Base-by-base conservation (phyloP, 1,140 invertebrate genomes). In the Musca vetustissima region DNA sequence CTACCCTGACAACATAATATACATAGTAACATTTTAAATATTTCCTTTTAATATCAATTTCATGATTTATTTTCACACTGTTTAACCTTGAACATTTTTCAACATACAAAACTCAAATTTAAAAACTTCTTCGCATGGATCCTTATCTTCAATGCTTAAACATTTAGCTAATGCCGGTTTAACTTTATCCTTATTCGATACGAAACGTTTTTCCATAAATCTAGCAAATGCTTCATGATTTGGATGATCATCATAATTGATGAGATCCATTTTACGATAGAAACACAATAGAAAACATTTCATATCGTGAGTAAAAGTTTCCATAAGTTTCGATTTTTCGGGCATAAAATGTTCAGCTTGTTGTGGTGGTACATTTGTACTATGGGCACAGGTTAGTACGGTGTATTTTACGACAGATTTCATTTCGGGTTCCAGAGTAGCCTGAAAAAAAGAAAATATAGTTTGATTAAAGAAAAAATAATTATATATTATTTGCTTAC, bases 271-370 rank as follows among this genome's bases (percentile, higher is more conserved):
- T 21, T 61, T 43, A 3, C 36, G 17, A 36, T 61, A 43, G 8
- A 19, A 61, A 19, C 57, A 61, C 32, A 36, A 9, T 7, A 61
- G 19, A 28, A 61, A 61, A 61, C 57, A 61, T 19, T 61, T 17
- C 6, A 61, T 17, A 19, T 61, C 21, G 1, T 61, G 28, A 2
- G 57, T 36, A 19, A 9, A n/a, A 9, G 36, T 32, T 2, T 36
- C 36, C 9, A 36, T 13, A 11, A 9, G 6, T 8, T 7, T 36
- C 19, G 28, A 9, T 9, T 13, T 21, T 43, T 36, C 7, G 2
- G 28, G 6, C 32, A 61, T 43, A 43, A 61, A 36, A 19, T 32
- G 28, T 13, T 19, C 36, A 19, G 57, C 36, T 19, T 61, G 36
- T 43, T 43, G 6, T 2, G 4, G 4, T 43, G 36, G 36, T 8